These are phyloP conservation scores for Andrena chrysosceles DNA, from an alignment of 2,888 invertebrate genomes.

Conservation along the genomic window DNA sequence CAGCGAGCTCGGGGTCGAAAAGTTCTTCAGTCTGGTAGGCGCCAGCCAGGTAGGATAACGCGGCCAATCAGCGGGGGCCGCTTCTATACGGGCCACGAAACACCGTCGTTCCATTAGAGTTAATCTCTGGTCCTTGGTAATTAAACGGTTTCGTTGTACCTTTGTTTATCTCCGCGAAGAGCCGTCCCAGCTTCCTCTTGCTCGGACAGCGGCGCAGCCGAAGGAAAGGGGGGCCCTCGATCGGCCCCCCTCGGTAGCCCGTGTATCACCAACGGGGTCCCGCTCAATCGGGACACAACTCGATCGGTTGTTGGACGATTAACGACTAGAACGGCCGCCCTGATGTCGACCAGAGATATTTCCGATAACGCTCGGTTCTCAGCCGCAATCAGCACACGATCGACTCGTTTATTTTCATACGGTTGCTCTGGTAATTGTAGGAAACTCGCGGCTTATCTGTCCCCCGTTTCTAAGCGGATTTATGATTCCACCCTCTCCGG, in stretches of 20 bases:
- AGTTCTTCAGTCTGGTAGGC: slow-evolving; percentile 63
- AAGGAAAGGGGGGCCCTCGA: not conserved
- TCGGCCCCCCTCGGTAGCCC: slow-evolving; percentile 49
- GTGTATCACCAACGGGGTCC: slow-evolving; percentile 47
- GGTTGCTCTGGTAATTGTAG: slow-evolving; percentile 39
- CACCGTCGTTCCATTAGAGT: slow-evolving; percentile 82
- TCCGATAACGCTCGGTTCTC: slow-evolving; percentile 40
- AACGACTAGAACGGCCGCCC: slow-evolving; percentile 53
- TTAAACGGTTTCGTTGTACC: slow-evolving; percentile 82
- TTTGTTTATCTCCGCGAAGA: slow-evolving; percentile 77
- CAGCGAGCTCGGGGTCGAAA: slow-evolving; percentile 40
- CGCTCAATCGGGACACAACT: slow-evolving; percentile 54
- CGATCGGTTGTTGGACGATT: slow-evolving; percentile 60
- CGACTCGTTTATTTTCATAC: slow-evolving; percentile 34
- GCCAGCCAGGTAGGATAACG: slow-evolving; percentile 66
- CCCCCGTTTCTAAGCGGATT: slow-evolving; percentile 27
- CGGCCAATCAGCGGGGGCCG: slow-evolving; percentile 61
- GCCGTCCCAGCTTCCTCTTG: slow-evolving; percentile 50
- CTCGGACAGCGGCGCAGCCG: not conserved
- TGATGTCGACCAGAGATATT: slow-evolving; percentile 49
- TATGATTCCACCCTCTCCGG: slow-evolving; percentile 24
- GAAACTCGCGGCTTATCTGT: slow-evolving; percentile 35
- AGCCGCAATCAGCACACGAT: slow-evolving; percentile 50
- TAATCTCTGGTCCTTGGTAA: slow-evolving; percentile 80
- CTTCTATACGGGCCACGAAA: slow-evolving; percentile 67